These are phyloP conservation scores for Kradibia gibbosae DNA, from an alignment of 1,140 invertebrate species.

Conservation along the genomic window DNA sequence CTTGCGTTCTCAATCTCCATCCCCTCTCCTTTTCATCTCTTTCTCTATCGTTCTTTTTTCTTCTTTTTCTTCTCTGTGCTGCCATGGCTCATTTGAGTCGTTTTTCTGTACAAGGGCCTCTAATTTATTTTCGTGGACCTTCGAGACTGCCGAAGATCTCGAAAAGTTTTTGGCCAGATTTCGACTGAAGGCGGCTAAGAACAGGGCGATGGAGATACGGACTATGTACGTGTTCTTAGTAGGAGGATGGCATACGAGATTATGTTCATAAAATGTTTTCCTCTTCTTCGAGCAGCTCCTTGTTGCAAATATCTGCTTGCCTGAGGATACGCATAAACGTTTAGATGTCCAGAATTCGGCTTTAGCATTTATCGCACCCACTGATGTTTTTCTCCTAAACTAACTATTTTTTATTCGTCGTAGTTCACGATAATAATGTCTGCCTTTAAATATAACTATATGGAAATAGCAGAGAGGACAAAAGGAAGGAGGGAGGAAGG, in stretches of 20 bases:
- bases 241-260: slow-evolving; percentile 12
- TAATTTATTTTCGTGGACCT: slow-evolving; percentile 45
- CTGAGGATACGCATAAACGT: not conserved
- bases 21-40: not conserved
- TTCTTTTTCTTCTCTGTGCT: not conserved
- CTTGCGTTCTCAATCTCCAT: too few relatives aligned
- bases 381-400: slow-evolving; percentile 17
- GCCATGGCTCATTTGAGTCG: slow-evolving; percentile 11
- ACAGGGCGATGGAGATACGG: slow-evolving; percentile 21
- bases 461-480: too few relatives aligned
- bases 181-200: slow-evolving; percentile 12
- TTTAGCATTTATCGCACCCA: slow-evolving; percentile 12
- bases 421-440: not conserved
- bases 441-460: too few relatives aligned
- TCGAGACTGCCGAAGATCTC: slow-evolving; percentile 41
- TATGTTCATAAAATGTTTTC: slow-evolving; percentile 43
- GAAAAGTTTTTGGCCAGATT: slow-evolving; percentile 27
- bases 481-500: too few relatives aligned
- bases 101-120: slow-evolving; percentile 22
- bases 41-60: not conserved
- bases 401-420: too few relatives aligned
- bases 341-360: too few relatives aligned
- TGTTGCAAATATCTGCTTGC: slow-evolving; percentile 14
- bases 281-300: slow-evolving; percentile 1
- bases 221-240: not conserved